A percentile compares a stretch with the other conserved stretches of the same genome.
These are phyloP conservation scores for Alcedo atthis DNA, from an alignment of 2,797 vertebrate genomes.

Conservation along the genomic window DNA sequence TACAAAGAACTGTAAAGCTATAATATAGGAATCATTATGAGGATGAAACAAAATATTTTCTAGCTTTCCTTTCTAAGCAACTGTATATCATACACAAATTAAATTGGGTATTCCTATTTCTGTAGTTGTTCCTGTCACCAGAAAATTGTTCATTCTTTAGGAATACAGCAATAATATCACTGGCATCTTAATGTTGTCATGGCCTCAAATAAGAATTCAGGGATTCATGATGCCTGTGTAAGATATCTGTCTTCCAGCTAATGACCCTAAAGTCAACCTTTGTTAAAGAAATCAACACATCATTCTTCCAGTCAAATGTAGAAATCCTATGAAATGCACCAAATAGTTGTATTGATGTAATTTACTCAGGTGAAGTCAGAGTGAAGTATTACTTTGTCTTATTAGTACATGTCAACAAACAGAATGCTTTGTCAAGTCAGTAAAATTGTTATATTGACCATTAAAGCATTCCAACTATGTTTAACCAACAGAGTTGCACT, in stretches of 20 bases:
- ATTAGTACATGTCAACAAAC: not conserved
- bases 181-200: not conserved
- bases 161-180: not conserved
- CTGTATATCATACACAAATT: not conserved
- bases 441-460: not conserved
- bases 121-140: not conserved
- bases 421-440: not conserved
- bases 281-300: not conserved
- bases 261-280: not conserved
- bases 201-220: not conserved
- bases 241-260: not conserved
- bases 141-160: not conserved
- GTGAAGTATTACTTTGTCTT: not conserved
- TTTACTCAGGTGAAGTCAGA: not conserved
- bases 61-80: not conserved
- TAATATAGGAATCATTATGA: not conserved
- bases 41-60: not conserved
- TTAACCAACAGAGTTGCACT: not conserved
- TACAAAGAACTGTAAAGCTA: not conserved
- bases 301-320: not conserved
- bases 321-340: not conserved
- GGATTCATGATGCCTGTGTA: rapidly evolving
- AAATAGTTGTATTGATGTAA: not conserved
- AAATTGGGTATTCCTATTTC: not conserved
- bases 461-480: not conserved